Conservation (phyloP, 2,797 vertebrate species). For the Micropoecilia bifurca region DNA sequence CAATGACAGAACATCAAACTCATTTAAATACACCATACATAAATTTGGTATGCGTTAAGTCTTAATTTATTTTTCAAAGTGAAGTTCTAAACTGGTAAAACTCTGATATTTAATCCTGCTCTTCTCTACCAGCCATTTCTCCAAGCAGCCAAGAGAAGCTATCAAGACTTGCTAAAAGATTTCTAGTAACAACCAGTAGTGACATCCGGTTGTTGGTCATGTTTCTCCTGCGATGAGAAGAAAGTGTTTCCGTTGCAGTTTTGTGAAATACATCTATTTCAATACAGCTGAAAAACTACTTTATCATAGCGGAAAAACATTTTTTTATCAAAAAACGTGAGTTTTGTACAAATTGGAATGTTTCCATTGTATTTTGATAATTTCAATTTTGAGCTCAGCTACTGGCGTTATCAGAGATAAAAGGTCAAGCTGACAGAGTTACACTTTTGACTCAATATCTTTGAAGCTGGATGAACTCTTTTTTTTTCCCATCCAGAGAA, state of each 20-base stretch:
- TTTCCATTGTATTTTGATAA: too few relatives aligned
- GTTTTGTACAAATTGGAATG: too few relatives aligned
- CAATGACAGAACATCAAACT: constrained; percentile 51
- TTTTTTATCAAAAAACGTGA: too few relatives aligned
- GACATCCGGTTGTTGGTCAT: too few relatives aligned
- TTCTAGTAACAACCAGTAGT: too few relatives aligned
- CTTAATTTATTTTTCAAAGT: constrained; percentile 33
- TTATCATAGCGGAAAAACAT: too few relatives aligned
- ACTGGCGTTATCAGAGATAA: not conserved
- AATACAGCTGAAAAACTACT: too few relatives aligned
- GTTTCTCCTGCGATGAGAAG: too few relatives aligned
- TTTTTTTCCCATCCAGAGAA: not conserved
- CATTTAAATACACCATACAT: constrained; percentile 44
- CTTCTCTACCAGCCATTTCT: not conserved
- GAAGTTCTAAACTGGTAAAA: constrained; percentile 55
- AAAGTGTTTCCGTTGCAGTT: too few relatives aligned
- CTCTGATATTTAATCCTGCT: constrained; percentile 42
- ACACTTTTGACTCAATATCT: not conserved
- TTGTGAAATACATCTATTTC: too few relatives aligned
- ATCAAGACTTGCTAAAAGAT: too few relatives aligned
- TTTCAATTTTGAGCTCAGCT: too few relatives aligned
- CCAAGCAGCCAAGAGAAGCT: not conserved
- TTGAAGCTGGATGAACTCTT: not conserved
- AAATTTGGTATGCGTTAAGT: constrained; percentile 27
- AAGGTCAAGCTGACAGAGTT: not conserved